Evolutionary conservation across 2,888 invertebrate genomes (phyloP).

Genomic region (Philereme vetulata): DNA sequence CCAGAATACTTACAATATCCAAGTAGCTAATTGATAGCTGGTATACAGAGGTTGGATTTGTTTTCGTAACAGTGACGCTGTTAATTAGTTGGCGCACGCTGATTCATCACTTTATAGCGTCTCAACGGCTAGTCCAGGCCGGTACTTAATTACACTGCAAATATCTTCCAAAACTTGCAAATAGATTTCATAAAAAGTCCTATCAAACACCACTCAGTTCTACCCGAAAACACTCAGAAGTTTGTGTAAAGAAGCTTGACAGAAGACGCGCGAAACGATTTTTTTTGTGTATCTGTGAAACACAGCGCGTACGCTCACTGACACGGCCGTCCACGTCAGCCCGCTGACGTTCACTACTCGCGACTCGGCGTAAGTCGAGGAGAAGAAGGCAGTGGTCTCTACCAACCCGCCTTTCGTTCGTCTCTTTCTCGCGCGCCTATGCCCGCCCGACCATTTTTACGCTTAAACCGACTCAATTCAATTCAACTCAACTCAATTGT

Average conservation of each 20-base stretch:
- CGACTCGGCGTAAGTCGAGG: constrained; percentile 80
- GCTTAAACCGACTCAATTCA: constrained; percentile 82
- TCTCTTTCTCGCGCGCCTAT: constrained; percentile 78
- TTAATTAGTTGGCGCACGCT: constrained; percentile 81
- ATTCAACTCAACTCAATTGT: constrained; percentile 84
- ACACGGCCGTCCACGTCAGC: constrained; percentile 78
- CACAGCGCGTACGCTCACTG: constrained; percentile 57
- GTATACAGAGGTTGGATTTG: constrained; percentile 63
- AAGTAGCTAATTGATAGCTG: constrained; percentile 54
- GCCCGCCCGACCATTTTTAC: constrained; percentile 82
- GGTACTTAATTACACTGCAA: constrained; percentile 71
- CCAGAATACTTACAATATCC: constrained; percentile 69
- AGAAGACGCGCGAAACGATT: constrained; percentile 75
- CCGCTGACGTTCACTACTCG: constrained; percentile 80
- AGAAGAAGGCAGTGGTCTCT: constrained; percentile 83
- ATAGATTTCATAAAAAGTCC: constrained; percentile 48
- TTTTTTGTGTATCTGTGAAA: constrained; percentile 68
- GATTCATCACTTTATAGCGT: constrained; percentile 82
- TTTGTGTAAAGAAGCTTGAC: constrained; percentile 64
- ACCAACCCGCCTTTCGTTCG: constrained; percentile 81
- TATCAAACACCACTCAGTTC: constrained; percentile 55
- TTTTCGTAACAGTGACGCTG: constrained; percentile 76
- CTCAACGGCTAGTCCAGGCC: constrained; percentile 72
- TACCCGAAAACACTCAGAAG: constrained; percentile 67
- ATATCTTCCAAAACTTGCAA: constrained; percentile 50